A percentile compares a stretch with the other conserved stretches of the same genome.
These are phyloP conservation scores for Notodonta ziczac DNA, from an alignment of 2,888 invertebrate species.

Conservation along the genomic window DNA sequence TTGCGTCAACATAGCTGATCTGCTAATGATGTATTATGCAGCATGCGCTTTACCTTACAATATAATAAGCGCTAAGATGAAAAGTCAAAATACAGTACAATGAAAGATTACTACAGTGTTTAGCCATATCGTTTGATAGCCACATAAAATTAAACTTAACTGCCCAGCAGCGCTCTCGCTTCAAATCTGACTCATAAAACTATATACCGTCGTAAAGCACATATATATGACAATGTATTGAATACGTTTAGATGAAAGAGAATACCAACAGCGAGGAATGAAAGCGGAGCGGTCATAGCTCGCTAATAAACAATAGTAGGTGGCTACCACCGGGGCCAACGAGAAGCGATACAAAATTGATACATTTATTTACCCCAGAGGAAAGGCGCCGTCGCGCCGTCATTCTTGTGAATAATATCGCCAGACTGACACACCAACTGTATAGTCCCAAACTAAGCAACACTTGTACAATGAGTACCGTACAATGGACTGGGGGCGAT, in stretches of 20 bases:
- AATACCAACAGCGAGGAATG: background rate
- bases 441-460: too few relatives aligned
- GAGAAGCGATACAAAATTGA: too few relatives aligned
- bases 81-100: background rate
- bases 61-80: background rate
- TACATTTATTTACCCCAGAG: too few relatives aligned
- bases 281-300: background rate
- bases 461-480: too few relatives aligned
- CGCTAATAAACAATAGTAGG: background rate
- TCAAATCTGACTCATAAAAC: constrained; percentile 3
- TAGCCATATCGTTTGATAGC: background rate
- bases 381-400: too few relatives aligned
- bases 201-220: constrained; percentile 4
- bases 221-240: background rate
- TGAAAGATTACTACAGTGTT: constrained; percentile 3
- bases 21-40: too few relatives aligned
- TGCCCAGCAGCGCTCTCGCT: background rate
- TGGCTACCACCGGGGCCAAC: too few relatives aligned
- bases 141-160: constrained; percentile 7
- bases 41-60: too few relatives aligned
- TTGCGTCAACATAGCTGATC: too few relatives aligned
- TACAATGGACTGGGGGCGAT: too few relatives aligned
- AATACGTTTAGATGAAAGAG: background rate
- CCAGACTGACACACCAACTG: too few relatives aligned
- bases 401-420: too few relatives aligned